A percentile compares a stretch with the other conserved stretches of the same genome.
phyloP scores from a whole-genome alignment of 2,113 vertebrate genomes.

The Paradoxurus hermaphroditus region DNA sequence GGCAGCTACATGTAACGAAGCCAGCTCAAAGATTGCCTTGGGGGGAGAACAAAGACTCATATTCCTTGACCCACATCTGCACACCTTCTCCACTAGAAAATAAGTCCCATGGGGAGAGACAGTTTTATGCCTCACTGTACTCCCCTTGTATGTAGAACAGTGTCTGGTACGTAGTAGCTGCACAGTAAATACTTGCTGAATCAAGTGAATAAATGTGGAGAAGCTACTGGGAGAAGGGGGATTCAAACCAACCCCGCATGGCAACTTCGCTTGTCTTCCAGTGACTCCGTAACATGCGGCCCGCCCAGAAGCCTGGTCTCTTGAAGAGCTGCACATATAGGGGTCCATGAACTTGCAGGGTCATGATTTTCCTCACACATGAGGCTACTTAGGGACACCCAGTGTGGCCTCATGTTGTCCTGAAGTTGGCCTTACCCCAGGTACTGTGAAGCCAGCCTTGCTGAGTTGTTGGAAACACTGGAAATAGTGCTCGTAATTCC shows the following conservation, averaged over 20 bases:
- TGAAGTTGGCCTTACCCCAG: neutral
- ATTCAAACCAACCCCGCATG: neutral
- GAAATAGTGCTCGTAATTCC: conserved; percentile 24
- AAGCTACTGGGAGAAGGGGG: neutral
- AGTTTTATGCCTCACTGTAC: neutral
- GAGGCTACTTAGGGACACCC: conserved; percentile 8
- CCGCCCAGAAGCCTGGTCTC: neutral
- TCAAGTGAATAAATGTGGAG: neutral
- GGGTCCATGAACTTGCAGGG: neutral
- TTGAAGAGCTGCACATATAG: neutral
- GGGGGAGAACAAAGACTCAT: neutral
- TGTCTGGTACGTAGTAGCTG: neutral
- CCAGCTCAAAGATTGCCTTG: neutral
- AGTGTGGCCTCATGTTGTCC: conserved; percentile 40
- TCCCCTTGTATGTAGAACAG: neutral
- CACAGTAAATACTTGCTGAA: neutral
- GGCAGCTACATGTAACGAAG: neutral
- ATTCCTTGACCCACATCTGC: neutral
- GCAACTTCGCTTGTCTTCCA: neutral
- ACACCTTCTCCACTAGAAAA: neutral
- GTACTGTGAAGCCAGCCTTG: conserved; percentile 14
- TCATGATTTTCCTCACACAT: neutral
- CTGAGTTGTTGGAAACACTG: conserved; percentile 6
- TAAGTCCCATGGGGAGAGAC: neutral
- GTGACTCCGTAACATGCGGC: no score